Percentiles rank a stretch among this genome's conserved stretches.
Evolutionary conservation across 1,140 invertebrate species (phyloP).

Genomic region (Coptotermes formosanus): DNA sequence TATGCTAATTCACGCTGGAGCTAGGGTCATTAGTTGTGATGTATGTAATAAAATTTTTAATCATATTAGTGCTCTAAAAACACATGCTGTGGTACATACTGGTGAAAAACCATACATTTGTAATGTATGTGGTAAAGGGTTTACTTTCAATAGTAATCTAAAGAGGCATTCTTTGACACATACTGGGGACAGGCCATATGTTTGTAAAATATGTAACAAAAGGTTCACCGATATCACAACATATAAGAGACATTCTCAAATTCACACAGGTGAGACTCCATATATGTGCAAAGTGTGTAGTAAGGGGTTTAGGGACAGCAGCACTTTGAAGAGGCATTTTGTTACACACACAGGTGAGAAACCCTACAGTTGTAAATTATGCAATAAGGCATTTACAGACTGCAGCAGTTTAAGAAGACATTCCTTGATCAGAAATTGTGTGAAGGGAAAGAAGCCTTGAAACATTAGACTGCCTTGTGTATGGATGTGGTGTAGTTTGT

Average conservation of each 20-base stretch:
- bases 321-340: conserved; percentile 12
- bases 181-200: background rate
- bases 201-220: background rate
- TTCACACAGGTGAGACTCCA: background rate
- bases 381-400: background rate
- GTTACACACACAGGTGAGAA: conserved; percentile 17
- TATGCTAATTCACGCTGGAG: conserved; percentile 9
- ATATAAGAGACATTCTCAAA: background rate
- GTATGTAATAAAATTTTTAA: conserved; percentile 13
- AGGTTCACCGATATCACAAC: background rate
- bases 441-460: background rate
- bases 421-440: conserved; percentile 1
- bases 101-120: conserved; percentile 1
- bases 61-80: conserved; percentile 4
- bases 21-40: background rate
- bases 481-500: no score
- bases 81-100: background rate
- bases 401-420: background rate
- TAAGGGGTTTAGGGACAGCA: background rate
- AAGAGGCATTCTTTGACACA: background rate
- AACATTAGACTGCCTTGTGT: background rate
- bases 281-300: background rate
- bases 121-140: background rate
- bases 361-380: background rate
- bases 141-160: background rate